Conservation (phyloP, 92 coral and sea anemone species). For the Zoanthus gigantus region DNA sequence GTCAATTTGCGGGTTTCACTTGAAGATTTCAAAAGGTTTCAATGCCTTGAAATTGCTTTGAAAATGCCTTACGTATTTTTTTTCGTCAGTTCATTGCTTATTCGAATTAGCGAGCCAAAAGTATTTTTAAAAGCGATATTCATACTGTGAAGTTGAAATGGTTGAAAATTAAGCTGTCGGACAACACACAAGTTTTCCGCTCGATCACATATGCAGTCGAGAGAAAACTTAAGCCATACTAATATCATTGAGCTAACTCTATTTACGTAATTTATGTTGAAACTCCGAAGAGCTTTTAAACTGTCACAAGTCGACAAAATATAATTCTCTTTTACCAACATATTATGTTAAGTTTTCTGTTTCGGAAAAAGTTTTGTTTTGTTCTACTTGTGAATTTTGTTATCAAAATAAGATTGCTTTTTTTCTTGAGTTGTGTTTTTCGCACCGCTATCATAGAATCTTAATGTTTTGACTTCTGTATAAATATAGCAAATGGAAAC, state of each 20-base stretch:
- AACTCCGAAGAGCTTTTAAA: slow-evolving; percentile 17
- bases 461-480: slow-evolving; percentile 20
- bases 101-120: neutral
- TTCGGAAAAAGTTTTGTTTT: neutral
- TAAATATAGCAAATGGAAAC: slow-evolving; percentile 1
- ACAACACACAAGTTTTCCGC: slow-evolving; percentile 86
- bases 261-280: slow-evolving; percentile 17
- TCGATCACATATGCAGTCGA: slow-evolving; percentile 69
- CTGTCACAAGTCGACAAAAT: slow-evolving; percentile 26
- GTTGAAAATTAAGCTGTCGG: slow-evolving; percentile 65
- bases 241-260: slow-evolving; percentile 58
- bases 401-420: neutral
- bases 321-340: neutral
- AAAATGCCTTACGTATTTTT: slow-evolving; percentile 33
- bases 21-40: neutral
- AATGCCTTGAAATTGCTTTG: slow-evolving; percentile 37
- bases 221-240: slow-evolving; percentile 62
- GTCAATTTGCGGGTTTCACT: slow-evolving; percentile 36
- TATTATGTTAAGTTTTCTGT: neutral
- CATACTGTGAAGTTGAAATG: neutral
- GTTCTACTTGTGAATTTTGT: neutral
- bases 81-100: neutral
- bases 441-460: neutral
- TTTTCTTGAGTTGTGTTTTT: neutral
- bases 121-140: neutral